A percentile compares a stretch with the other conserved stretches of the same genome.
These are phyloP conservation scores for Oryzias javanicus DNA, from an alignment of 2,113 vertebrate species.

Conservation along the genomic window DNA sequence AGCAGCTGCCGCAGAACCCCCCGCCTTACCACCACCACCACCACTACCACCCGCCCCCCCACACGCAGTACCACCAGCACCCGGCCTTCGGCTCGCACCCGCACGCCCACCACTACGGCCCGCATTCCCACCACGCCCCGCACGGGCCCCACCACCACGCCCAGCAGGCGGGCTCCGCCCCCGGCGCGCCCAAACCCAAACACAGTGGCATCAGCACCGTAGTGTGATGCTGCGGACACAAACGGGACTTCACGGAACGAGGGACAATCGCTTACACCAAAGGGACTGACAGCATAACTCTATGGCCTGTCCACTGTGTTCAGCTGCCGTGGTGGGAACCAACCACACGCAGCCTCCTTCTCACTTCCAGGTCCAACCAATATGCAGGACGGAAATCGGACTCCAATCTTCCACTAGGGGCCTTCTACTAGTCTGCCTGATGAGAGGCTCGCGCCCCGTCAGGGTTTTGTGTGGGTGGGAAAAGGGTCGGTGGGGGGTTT, in stretches of 20 bases:
- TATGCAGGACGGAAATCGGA: constrained; percentile 68
- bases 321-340: constrained; percentile 66
- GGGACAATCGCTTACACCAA: constrained; percentile 69
- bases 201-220: constrained; percentile 97
- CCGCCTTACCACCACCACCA: constrained; percentile 93
- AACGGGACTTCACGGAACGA: constrained; percentile 39
- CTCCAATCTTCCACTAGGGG: constrained; percentile 70
- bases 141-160: constrained; percentile 80
- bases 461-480: constrained; percentile 33
- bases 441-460: constrained; percentile 28
- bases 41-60: constrained; percentile 88
- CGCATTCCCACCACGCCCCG: constrained; percentile 74
- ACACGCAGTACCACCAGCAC: constrained; percentile 81
- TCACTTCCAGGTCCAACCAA: constrained; percentile 61
- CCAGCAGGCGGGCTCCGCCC: constrained; percentile 73
- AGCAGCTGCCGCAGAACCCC: constrained; percentile 84
- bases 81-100: constrained; percentile 79
- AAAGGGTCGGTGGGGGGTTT: constrained; percentile 13
- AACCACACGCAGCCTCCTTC: constrained; percentile 55
- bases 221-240: constrained; percentile 76
- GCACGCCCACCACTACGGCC: constrained; percentile 67
- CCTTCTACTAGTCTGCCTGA: constrained; percentile 61
- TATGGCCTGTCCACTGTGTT: constrained; percentile 77
- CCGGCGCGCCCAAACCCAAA: constrained; percentile 86
- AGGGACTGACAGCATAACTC: constrained; percentile 71